Conservation (phyloP, 2,888 invertebrate genomes). For the Drosophila mercatorum region DNA sequence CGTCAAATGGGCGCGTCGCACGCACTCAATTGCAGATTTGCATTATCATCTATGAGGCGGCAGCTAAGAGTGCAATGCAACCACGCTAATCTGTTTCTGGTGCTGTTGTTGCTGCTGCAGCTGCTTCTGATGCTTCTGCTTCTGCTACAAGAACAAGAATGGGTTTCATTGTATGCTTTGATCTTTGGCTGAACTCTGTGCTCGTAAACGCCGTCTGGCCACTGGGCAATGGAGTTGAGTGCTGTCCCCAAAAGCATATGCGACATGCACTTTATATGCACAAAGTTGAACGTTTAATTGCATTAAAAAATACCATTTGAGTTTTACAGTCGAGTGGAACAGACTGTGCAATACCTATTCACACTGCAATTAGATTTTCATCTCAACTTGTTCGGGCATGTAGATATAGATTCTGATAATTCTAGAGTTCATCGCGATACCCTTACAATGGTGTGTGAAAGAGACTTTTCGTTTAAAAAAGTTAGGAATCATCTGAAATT, state of each 20-base stretch:
- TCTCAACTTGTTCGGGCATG: neutral
- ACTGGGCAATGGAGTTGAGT: slow-evolving; percentile 15
- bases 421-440: neutral
- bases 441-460: no score
- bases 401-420: neutral
- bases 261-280: slow-evolving; percentile 38
- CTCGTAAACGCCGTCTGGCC: slow-evolving; percentile 20
- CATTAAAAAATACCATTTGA: slow-evolving; percentile 47
- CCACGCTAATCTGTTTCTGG: slow-evolving; percentile 48
- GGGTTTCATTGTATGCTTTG: slow-evolving; percentile 65
- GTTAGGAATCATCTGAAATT: no score
- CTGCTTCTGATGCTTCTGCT: slow-evolving; percentile 17
- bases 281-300: slow-evolving; percentile 75
- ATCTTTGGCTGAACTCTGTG: slow-evolving; percentile 40
- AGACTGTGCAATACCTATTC: neutral
- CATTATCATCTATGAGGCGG: slow-evolving; percentile 50
- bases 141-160: slow-evolving; percentile 68
- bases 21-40: slow-evolving; percentile 52
- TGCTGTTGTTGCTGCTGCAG: neutral
- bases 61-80: slow-evolving; percentile 34
- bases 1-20: slow-evolving; percentile 59
- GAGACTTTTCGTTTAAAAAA: no score
- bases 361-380: neutral
- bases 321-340: neutral
- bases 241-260: slow-evolving; percentile 22